Base-by-base conservation (phyloP, 1,140 invertebrate species). In the Drosophila orena region DNA sequence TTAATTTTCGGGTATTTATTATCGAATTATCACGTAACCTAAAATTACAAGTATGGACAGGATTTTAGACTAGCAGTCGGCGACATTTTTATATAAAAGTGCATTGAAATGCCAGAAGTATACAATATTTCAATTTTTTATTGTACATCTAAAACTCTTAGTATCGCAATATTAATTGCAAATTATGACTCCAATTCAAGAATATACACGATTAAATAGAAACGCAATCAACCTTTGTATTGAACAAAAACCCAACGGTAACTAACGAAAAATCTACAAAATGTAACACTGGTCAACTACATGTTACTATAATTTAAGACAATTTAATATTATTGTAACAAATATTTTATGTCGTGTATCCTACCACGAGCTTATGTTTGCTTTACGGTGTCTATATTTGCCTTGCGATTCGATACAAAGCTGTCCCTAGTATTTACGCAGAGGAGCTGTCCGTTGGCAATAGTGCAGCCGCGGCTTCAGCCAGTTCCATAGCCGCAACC, bases 401-500 rank as follows among this genome's bases (percentile, higher is more conserved):
- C 17, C 55, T 59, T 59, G 53, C 75, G 15, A 24, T 65, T 35
- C 34, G 47, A 44, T 52, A 40, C 40, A 10, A 15, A 43, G 12
- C 52, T 27, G n/a, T 24, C 27, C 24, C 14, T 14, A 43, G 37
- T 10, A 7, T 14, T 54, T 43, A 76, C 5, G 72, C 50, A 11
- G 53, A 59, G 8, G 72, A 75, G 27, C 44, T 70, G 20, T 62
- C 76, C 62, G 70, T 30, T 61, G 62, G 43, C 24, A 69, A 14
- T 24, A 79, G 52, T 2, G 62, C 50, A 8, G 76, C 68, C 4
- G 76, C 71, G 11, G 75, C 72, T n/a, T 70, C 79, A 3, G 70
- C 79, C 64, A 89, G 38, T 22, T 88, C 83, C n/a, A 88, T 69
- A 17, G 84, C 84, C 20, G 83, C 84, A 27, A 89, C 84, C 44